Evolutionary conservation across 2,888 invertebrate species (phyloP).

Genomic region (Acleris literana): DNA sequence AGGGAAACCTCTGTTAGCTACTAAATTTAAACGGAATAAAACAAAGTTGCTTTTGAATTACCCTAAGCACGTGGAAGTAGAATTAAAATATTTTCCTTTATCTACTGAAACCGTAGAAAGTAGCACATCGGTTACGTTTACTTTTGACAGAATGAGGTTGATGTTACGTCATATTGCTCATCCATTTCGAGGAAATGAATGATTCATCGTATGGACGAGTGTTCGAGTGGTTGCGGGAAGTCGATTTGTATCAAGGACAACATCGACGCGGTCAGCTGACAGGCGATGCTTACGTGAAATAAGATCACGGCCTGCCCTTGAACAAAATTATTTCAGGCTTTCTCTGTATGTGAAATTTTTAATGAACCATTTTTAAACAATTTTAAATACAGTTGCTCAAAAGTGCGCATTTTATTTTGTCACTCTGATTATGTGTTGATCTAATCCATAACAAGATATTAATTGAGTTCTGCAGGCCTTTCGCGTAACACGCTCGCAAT

Average conservation of each 20-base stretch:
- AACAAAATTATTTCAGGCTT: neutral
- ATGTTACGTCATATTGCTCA: conserved; percentile 28
- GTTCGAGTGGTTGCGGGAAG: conserved; percentile 35
- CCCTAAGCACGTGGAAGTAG: neutral
- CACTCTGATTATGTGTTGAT: too few relatives aligned
- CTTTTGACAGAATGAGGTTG: conserved; percentile 34
- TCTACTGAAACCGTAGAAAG: conserved; percentile 10
- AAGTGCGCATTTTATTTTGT: too few relatives aligned
- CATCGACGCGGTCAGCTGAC: conserved; percentile 23
- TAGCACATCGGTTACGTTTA: conserved; percentile 17
- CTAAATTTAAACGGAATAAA: too few relatives aligned
- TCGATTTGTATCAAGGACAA: conserved; percentile 38
- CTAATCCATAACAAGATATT: too few relatives aligned
- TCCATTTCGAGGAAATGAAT: conserved; percentile 37
- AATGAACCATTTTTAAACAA: too few relatives aligned
- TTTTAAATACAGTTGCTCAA: too few relatives aligned
- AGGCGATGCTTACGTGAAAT: conserved; percentile 38
- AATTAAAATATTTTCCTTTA: neutral
- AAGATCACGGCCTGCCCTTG: conserved; percentile 43
- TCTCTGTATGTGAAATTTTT: too few relatives aligned
- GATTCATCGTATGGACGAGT: conserved; percentile 38
- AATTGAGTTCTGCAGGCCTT: too few relatives aligned
- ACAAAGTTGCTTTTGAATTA: too few relatives aligned
- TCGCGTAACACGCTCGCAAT: too few relatives aligned
- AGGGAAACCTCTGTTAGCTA: too few relatives aligned